phyloP scores from a whole-genome alignment of 2,113 vertebrate genomes.

The Corythaeola cristata region DNA sequence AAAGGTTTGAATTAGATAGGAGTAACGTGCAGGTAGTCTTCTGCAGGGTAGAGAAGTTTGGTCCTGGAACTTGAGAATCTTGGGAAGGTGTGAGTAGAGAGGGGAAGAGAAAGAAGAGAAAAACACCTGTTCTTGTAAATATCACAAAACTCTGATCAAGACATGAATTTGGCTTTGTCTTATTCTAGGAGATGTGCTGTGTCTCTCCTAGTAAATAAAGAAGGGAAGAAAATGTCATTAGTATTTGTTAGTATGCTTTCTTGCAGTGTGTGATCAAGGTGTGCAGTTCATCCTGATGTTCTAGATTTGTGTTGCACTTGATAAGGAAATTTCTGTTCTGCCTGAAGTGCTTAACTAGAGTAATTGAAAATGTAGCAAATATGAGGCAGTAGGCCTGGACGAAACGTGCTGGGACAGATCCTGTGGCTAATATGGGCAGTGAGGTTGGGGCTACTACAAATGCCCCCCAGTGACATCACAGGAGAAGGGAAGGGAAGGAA shows the following conservation, averaged over 20 bases:
- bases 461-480: no score
- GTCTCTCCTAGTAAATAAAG: not conserved
- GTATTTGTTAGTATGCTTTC: not conserved
- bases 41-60: not conserved
- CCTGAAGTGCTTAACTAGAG: not conserved
- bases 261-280: not conserved
- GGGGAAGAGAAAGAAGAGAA: not conserved
- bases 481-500: no score
- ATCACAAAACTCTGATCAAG: not conserved
- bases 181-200: not conserved
- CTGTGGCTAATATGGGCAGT: no score
- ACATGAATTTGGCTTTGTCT: not conserved
- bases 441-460: no score
- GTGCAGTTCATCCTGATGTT: not conserved
- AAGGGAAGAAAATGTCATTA: not conserved
- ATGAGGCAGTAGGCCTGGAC: no score
- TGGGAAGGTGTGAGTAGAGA: not conserved
- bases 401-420: no score
- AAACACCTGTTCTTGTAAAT: not conserved
- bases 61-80: not conserved
- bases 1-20: not conserved
- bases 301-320: not conserved
- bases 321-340: not conserved
- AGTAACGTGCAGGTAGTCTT: not conserved
- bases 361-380: not conserved